phyloP scores from a whole-genome alignment of 2,113 vertebrate genomes.

The Plecturocebus donacophilus region DNA sequence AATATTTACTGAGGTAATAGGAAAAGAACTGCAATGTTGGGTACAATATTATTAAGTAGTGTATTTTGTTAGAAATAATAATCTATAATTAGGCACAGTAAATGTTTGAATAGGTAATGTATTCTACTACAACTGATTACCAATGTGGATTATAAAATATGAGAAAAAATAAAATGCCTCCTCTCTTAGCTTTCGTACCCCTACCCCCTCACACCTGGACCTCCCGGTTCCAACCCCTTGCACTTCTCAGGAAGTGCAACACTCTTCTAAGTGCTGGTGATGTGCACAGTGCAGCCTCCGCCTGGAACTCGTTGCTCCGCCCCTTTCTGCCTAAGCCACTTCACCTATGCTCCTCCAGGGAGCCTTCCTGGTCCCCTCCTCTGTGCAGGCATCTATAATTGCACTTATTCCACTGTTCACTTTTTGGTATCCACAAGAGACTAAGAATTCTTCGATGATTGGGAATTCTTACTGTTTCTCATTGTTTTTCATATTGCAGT shows the following conservation, averaged over 20 bases:
- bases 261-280: neutral
- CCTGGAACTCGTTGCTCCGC: neutral
- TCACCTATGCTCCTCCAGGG: neutral
- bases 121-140: neutral
- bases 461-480: neutral
- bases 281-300: neutral
- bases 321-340: neutral
- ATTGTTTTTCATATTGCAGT: neutral
- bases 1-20: neutral
- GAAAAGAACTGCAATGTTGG: neutral
- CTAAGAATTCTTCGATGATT: constrained; percentile 19
- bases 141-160: neutral
- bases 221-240: neutral
- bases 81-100: neutral
- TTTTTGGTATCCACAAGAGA: neutral
- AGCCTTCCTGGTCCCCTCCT: neutral
- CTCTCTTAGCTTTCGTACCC: neutral
- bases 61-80: constrained; percentile 1
- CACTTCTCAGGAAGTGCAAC: neutral
- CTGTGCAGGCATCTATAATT: neutral
- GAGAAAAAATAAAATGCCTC: neutral
- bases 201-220: neutral
- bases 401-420: neutral
- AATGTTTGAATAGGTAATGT: neutral
- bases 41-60: neutral